Conservation (phyloP, 2,797 vertebrate genomes). For the Sebastes minor region DNA sequence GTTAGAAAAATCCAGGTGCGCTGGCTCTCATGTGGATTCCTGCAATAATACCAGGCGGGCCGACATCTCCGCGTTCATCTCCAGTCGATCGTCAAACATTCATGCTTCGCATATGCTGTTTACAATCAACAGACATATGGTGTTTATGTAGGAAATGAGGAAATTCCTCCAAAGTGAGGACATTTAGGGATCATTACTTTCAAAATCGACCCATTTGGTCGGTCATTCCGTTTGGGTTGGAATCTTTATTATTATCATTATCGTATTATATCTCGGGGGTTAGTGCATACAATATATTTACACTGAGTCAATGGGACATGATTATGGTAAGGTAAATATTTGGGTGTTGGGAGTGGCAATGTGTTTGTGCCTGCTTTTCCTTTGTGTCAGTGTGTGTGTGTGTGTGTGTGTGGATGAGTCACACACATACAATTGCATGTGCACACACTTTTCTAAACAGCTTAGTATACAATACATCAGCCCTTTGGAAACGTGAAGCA, state of each 20-base stretch:
- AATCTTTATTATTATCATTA: conserved; percentile 32
- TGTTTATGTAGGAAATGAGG: conserved; percentile 38
- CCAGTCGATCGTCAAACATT: conserved; percentile 13
- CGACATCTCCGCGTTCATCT: not conserved
- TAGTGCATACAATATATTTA: conserved; percentile 35
- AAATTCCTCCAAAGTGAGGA: conserved; percentile 18
- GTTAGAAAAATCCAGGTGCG: conserved; percentile 9
- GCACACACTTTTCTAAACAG: not conserved
- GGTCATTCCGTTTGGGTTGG: not conserved
- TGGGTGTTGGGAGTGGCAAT: conserved; percentile 8
- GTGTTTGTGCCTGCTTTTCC: not conserved
- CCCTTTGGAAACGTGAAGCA: no score
- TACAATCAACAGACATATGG: conserved; percentile 13
- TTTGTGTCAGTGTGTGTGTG: not conserved
- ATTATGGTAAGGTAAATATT: conserved; percentile 55
- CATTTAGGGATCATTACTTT: conserved; percentile 23
- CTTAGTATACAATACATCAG: conserved; percentile 7
- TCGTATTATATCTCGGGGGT: conserved; percentile 15
- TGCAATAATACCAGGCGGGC: not conserved
- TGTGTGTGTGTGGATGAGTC: not conserved
- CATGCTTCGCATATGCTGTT: conserved; percentile 33
- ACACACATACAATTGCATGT: not conserved
- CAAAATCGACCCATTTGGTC: conserved; percentile 23
- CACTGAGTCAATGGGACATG: conserved; percentile 16
- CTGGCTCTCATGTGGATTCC: not conserved